Conservation (phyloP, 2,113 vertebrate genomes). For the Erinaceus europaeus region DNA sequence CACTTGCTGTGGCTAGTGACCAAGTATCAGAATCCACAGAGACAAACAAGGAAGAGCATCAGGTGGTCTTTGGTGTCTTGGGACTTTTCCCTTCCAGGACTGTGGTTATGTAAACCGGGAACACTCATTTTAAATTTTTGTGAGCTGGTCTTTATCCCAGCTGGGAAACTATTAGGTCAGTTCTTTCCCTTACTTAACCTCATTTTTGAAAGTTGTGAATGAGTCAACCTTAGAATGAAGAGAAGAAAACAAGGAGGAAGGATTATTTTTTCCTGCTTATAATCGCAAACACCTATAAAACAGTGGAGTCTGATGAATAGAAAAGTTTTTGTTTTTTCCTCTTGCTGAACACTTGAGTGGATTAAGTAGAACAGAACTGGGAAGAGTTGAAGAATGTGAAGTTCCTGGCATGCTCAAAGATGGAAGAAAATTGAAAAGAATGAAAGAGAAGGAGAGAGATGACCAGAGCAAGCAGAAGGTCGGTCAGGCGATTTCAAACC, state of each 20-base stretch:
- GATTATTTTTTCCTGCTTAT: neutral
- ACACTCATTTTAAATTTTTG: neutral
- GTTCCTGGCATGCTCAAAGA: neutral
- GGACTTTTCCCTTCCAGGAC: neutral
- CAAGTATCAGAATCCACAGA: neutral
- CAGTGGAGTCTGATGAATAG: neutral
- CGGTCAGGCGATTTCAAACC: neutral
- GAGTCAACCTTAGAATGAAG: slow-evolving; percentile 5
- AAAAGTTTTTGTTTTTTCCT: neutral
- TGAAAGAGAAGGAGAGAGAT: neutral
- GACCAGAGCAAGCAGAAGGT: neutral
- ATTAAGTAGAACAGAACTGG: neutral
- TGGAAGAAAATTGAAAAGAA: neutral
- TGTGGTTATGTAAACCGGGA: neutral
- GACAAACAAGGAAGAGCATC: neutral
- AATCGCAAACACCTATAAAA: neutral
- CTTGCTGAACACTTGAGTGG: neutral
- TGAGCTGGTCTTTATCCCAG: neutral
- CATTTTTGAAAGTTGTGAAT: slow-evolving; percentile 27
- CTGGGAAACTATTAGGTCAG: neutral
- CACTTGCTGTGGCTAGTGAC: neutral
- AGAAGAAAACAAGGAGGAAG: neutral
- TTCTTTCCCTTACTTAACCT: slow-evolving; percentile 13
- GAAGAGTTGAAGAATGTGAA: neutral
- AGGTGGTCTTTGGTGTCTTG: neutral